Evolutionary conservation across 2,113 vertebrate genomes (phyloP), one percentile per base, ranked within the genome.

Genomic region (Megalops atlanticus): DNA sequence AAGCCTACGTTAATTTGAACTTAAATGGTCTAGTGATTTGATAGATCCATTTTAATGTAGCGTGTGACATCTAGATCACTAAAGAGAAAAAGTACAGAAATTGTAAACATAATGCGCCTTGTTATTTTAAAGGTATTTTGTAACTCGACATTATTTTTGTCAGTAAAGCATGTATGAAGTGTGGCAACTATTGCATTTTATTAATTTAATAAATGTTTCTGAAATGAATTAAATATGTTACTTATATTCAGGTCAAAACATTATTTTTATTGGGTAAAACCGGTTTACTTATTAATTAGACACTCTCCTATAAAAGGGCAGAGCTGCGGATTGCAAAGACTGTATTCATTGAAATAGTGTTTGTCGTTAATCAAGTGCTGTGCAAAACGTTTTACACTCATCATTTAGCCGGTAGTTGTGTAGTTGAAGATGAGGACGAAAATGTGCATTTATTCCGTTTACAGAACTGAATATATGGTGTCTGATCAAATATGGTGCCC

Each of bases 1-100:
- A 74, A 82, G 11, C n/a, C 47, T n/a, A 31, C 36, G n/a, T 52
- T 49, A 47, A 82, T 33, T 24, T 82, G 41, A 31, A 73, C 43
- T 79, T 82, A 82, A 82, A 74, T 73, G 76, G 31, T 82, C 38
- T 64, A 41, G 7, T 68, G 41, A 78, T 82, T 77, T 82, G 41
- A 82, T 54, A 78, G 70, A 78, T 82, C 18, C 33, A 21, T 49
- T 33, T 73, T 49, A 35, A 45, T 74, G 77, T 82, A 72, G 76
- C 36, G 27, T 82, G 78, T 82, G 75, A 79, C 76, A 74, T 77
- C 68, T 76, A 69, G 80, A 71, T 47, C 35, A 76, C 72, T 78
- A 47, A 64, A 79, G 43, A 27, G 76, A 77, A 74, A 77, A 58
- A 81, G 52, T 54, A 82, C 39, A 74, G 58, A 64, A 54, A 64